Base-by-base conservation (phyloP, 2,888 invertebrate species). In the Elysia crispata region DNA sequence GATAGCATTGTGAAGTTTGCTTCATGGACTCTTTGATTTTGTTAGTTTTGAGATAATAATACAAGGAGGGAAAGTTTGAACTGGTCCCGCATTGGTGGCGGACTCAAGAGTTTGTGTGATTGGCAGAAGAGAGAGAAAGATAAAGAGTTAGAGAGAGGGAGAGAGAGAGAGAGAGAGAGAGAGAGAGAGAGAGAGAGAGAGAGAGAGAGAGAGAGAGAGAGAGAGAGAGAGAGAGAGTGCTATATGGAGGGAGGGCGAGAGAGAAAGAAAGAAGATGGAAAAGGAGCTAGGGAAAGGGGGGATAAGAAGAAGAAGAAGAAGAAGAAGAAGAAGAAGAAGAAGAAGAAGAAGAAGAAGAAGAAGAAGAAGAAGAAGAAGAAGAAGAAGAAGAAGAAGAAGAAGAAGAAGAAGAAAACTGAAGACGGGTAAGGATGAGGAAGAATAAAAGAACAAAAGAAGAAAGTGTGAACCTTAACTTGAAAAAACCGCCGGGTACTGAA, bases 91-190 rank as follows among this genome's bases (percentile, higher is more conserved):
- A 41, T 41, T 41, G 41, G 11, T 41, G 41, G 41, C 41, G 5
- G 41, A 60, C n/a, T 18, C 15, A 15, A 15, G n/a, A 3, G 60
- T 23, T 23, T 60, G 60, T 3, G 60, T 23, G 6, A 23, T 60
- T 60, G n/a, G 70, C 33, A 30, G 28, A 75, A 1, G 15, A 62
- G 15, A 30, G 62, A 62, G 75, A 75, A 60, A 75, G 60, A 75
- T 28, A 60, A n/a, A 75, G 75, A 60, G 75, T n/a, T 30, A 60
- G 62, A 15, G 33, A 60, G 75, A 62, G 60, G 60, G 60, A 75
- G 13, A 60, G 60, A 75, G 75, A 62, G 31, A 62, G 30, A 62
- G 31, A 20, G 23, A 75, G 60, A 30, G 60, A 60, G 60, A 75
- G 57, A 62, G 31, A 60, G 62, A 31, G 23, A 31, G 60, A 60